A percentile compares a stretch with the other conserved stretches of the same genome.
These are phyloP conservation scores for Frankliniella fusca DNA, from an alignment of 2,888 invertebrate species.

Conservation along the genomic window DNA sequence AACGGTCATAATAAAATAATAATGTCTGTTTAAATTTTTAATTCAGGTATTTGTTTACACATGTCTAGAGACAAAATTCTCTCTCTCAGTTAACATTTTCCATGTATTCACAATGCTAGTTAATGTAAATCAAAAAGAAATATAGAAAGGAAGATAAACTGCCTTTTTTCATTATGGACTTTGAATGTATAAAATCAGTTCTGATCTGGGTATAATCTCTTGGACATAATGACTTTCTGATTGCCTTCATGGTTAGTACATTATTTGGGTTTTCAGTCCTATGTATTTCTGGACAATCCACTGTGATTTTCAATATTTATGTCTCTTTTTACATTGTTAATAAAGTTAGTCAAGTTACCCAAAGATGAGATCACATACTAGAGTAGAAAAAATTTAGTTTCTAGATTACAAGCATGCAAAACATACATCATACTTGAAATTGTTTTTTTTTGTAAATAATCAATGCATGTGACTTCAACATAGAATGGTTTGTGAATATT, in stretches of 20 bases:
- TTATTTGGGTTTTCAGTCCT: neutral
- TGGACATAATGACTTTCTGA: neutral
- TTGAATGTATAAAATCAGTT: no score
- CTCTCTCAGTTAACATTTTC: neutral
- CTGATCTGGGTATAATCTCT: neutral
- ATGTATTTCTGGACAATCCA: neutral
- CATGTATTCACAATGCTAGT: neutral
- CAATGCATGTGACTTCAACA: neutral
- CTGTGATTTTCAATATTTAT: constrained; percentile 25
- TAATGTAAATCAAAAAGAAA: neutral
- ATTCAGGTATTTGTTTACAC: neutral
- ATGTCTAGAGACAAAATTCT: neutral
- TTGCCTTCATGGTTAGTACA: neutral
- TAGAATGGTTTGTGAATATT: neutral
- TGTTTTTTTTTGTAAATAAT: neutral
- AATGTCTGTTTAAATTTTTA: neutral
- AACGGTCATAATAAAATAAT: no score
- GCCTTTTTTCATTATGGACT: no score
- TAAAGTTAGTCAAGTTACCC: constrained; percentile 13
- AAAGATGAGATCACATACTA: constrained; percentile 9
- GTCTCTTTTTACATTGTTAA: neutral
- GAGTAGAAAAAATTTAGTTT: neutral
- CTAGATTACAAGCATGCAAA: neutral
- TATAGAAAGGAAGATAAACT: neutral
- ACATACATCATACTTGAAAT: neutral